A percentile compares a stretch with the other conserved stretches of the same genome.
Conservation (phyloP, 2,797 vertebrate species). For the Bradypodion pumilum region DNA sequence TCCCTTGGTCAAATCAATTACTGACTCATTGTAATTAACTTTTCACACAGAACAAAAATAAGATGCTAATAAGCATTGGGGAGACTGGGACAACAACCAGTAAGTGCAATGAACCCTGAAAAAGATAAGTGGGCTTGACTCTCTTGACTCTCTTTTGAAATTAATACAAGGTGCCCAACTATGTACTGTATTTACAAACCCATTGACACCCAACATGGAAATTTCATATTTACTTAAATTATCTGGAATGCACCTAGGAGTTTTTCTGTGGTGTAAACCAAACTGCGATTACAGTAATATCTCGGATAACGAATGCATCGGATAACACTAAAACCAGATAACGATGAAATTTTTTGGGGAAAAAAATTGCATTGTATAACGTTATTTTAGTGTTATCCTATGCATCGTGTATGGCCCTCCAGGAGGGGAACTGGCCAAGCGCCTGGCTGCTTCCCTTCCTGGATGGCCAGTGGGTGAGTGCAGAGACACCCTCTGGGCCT, state of each 20-base stretch:
- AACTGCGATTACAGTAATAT: background rate
- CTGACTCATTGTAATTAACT: slow-evolving; percentile 51
- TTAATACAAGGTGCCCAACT: background rate
- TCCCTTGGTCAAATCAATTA: slow-evolving; percentile 44
- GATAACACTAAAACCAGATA: too few relatives aligned
- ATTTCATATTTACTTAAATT: background rate
- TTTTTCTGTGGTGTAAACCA: background rate
- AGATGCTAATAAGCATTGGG: slow-evolving; percentile 33
- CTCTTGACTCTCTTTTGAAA: too few relatives aligned
- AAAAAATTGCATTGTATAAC: too few relatives aligned
- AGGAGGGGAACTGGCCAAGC: too few relatives aligned
- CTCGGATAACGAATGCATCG: too few relatives aligned
- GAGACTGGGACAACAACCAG: background rate
- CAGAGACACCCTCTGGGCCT: too few relatives aligned
- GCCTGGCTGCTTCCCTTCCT: too few relatives aligned
- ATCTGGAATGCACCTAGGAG: background rate
- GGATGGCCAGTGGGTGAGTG: too few relatives aligned
- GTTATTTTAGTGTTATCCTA: too few relatives aligned
- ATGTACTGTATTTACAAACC: background rate
- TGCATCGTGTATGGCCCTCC: too few relatives aligned
- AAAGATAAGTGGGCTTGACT: background rate
- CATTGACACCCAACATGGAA: background rate
- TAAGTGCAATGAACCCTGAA: background rate
- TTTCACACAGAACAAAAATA: slow-evolving; percentile 43
- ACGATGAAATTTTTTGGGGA: too few relatives aligned